Conservation (phyloP, 2,888 invertebrate species). For the Meteorus cinctellus region DNA sequence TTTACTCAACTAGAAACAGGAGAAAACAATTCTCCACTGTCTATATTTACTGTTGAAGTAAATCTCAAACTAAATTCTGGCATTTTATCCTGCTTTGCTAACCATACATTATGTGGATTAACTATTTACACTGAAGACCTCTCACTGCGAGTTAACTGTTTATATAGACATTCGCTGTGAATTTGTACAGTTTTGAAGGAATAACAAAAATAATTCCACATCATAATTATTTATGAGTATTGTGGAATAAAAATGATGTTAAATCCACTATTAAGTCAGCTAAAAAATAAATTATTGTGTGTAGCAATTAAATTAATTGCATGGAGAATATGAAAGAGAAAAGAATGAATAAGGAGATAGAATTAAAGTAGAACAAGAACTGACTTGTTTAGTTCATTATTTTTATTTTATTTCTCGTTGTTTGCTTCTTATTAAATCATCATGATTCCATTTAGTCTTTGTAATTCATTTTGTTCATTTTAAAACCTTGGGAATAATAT, state of each 20-base stretch:
- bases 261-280: too few relatives aligned
- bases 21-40: constrained; percentile 1
- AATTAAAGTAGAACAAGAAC: neutral
- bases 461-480: neutral
- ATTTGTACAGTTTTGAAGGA: neutral
- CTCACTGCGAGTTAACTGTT: neutral
- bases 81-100: constrained; percentile 36
- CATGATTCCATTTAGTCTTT: neutral
- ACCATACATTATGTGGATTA: constrained; percentile 37
- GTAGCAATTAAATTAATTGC: neutral
- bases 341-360: neutral
- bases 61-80: constrained; percentile 13
- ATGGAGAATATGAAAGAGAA: neutral
- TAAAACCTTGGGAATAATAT: neutral
- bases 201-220: too few relatives aligned
- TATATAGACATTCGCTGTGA: constrained; percentile 1
- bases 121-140: constrained; percentile 28
- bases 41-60: neutral
- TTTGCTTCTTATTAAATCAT: constrained; percentile 12
- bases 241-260: too few relatives aligned
- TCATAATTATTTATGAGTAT: too few relatives aligned
- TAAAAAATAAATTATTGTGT: too few relatives aligned
- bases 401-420: neutral
- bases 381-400: neutral
- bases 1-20: neutral